These are phyloP conservation scores for Helleia helle DNA, from an alignment of 2,888 invertebrate species.

Conservation along the genomic window DNA sequence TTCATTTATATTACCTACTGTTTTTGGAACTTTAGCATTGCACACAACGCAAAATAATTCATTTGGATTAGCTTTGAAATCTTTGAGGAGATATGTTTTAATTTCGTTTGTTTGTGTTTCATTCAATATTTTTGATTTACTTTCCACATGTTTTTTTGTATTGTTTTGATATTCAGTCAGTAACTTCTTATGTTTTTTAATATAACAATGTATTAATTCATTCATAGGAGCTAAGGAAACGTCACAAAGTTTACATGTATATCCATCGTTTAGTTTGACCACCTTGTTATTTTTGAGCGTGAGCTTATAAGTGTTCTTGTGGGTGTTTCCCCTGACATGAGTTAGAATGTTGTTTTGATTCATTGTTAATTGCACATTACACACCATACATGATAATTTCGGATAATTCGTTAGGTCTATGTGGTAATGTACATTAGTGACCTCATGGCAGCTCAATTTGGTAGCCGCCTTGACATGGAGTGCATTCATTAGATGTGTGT, in stretches of 20 bases:
- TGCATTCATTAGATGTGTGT: neutral
- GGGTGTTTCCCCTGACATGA: neutral
- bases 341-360: neutral
- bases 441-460: neutral
- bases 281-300: neutral
- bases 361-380: neutral
- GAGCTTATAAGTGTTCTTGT: neutral
- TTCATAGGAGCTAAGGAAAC: neutral
- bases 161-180: too few species aligned
- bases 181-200: neutral
- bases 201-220: constrained; percentile 5
- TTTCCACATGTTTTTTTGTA: too few species aligned
- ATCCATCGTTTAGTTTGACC: neutral
- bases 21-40: constrained; percentile 3
- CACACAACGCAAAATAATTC: neutral
- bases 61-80: neutral
- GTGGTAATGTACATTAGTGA: neutral
- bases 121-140: too few species aligned
- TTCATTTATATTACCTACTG: neutral
- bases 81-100: neutral
- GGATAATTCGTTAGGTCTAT: neutral
- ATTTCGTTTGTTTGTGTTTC: too few species aligned
- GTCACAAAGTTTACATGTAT: neutral
- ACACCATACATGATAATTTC: neutral
- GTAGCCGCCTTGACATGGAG: neutral